Evolutionary conservation across 2,797 vertebrate genomes (phyloP).

Genomic region (Sebastes umbrosus): DNA sequence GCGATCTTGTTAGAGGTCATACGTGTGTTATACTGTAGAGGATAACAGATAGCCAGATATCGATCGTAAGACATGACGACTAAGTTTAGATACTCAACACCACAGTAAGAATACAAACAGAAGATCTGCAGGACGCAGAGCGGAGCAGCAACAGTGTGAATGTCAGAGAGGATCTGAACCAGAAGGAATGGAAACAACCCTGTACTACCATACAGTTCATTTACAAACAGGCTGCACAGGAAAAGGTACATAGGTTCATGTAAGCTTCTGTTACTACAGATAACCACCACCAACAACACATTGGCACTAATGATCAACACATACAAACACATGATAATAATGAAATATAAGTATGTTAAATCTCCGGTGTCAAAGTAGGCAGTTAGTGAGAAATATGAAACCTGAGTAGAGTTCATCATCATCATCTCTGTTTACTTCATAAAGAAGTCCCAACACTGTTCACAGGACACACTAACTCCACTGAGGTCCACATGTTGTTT

Average conservation of each 20-base stretch:
- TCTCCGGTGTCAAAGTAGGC: background rate
- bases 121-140: slow-evolving; percentile 17
- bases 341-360: background rate
- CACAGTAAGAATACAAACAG: background rate
- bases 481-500: no score
- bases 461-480: no score
- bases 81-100: background rate
- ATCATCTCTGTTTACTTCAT: no score
- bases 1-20: background rate
- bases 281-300: background rate
- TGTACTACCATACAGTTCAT: slow-evolving; percentile 24
- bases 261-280: slow-evolving; percentile 8
- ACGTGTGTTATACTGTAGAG: slow-evolving; percentile 22
- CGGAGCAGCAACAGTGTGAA: background rate
- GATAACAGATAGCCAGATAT: slow-evolving; percentile 42
- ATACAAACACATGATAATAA: background rate
- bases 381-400: no score
- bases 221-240: slow-evolving; percentile 32
- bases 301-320: background rate
- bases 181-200: slow-evolving; percentile 19
- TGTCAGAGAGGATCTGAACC: slow-evolving; percentile 2
- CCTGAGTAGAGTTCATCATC: no score
- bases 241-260: background rate
- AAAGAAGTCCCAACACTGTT: no score
- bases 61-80: slow-evolving; percentile 52